Percentiles rank a stretch among this genome's conserved stretches.
Evolutionary conservation across 2,113 vertebrate genomes (phyloP).

Genomic region (Pangasianodon hypophthalmus): DNA sequence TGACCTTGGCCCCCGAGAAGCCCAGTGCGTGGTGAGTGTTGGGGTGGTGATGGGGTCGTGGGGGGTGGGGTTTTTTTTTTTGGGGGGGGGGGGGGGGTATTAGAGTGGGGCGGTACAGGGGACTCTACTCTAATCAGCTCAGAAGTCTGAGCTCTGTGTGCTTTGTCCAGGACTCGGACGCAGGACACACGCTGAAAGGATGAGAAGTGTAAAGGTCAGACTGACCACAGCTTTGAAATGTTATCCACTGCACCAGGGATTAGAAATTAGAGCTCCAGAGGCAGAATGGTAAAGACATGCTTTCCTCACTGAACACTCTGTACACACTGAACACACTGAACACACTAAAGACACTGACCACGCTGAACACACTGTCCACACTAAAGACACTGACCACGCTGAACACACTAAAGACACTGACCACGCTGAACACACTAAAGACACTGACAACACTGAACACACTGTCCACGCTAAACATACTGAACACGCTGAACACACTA

Average conservation of each 20-base stretch:
- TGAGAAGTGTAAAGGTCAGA: constrained; percentile 67
- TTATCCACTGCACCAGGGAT: constrained; percentile 50
- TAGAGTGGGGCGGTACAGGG: constrained; percentile 66
- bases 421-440: background rate
- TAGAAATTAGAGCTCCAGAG: background rate
- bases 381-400: background rate
- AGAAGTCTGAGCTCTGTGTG: constrained; percentile 63
- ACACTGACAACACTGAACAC: too few species aligned
- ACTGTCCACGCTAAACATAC: background rate
- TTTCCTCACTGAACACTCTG: background rate
- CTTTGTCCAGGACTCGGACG: constrained; percentile 72
- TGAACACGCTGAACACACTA: background rate
- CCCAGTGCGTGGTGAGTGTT: constrained; percentile 17
- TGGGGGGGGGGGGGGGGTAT: constrained; percentile 50
- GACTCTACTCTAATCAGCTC: constrained; percentile 72
- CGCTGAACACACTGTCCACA: background rate
- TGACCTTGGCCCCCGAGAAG: constrained; percentile 76
- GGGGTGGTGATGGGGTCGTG: constrained; percentile 52
- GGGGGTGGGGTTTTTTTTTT: constrained; percentile 30
- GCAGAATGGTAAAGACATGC: background rate
- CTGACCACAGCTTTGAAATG: constrained; percentile 69
- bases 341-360: background rate
- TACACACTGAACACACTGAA: background rate
- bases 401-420: background rate
- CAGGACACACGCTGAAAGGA: constrained; percentile 66